Evolutionary conservation across 2,888 invertebrate species (phyloP).

Genomic region (Thecophora atra): DNA sequence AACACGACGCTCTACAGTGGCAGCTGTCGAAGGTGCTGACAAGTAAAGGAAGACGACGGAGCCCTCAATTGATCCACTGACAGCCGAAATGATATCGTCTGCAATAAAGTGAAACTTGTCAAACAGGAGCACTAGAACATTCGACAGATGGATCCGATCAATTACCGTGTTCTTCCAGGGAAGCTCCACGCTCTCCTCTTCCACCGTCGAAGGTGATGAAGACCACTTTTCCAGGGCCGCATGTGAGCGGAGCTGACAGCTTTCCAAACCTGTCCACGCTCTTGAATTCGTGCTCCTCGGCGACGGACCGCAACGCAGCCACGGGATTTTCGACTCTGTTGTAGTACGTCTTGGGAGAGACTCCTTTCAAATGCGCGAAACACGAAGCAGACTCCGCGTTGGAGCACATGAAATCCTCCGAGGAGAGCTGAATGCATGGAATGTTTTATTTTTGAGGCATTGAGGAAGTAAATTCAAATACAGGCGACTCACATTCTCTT

Average conservation of each 20-base stretch:
- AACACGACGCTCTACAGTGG: conserved; percentile 45
- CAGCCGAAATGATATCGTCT: conserved; percentile 69
- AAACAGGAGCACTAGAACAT: background rate
- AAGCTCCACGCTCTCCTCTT: conserved; percentile 69
- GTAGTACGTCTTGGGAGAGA: conserved; percentile 68
- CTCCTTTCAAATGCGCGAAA: conserved; percentile 64
- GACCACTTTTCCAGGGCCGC: conserved; percentile 67
- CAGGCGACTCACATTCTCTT: conserved; percentile 67
- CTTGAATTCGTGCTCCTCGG: conserved; percentile 61
- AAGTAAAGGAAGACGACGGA: conserved; percentile 55
- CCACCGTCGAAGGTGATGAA: conserved; percentile 70
- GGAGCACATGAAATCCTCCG: conserved; percentile 66
- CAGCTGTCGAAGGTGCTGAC: conserved; percentile 47
- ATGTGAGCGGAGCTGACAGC: conserved; percentile 53
- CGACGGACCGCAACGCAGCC: conserved; percentile 68
- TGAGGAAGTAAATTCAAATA: background rate
- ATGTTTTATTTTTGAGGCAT: background rate
- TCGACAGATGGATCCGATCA: background rate
- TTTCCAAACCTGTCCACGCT: conserved; percentile 52
- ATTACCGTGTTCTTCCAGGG: conserved; percentile 69
- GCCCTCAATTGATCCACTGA: conserved; percentile 67
- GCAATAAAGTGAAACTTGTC: conserved; percentile 46
- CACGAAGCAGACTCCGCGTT: conserved; percentile 60
- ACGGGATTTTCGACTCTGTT: conserved; percentile 73
- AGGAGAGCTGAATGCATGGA: conserved; percentile 62